Base-by-base conservation (phyloP, 2,113 vertebrate species). In the Cercopithecus mona region DNA sequence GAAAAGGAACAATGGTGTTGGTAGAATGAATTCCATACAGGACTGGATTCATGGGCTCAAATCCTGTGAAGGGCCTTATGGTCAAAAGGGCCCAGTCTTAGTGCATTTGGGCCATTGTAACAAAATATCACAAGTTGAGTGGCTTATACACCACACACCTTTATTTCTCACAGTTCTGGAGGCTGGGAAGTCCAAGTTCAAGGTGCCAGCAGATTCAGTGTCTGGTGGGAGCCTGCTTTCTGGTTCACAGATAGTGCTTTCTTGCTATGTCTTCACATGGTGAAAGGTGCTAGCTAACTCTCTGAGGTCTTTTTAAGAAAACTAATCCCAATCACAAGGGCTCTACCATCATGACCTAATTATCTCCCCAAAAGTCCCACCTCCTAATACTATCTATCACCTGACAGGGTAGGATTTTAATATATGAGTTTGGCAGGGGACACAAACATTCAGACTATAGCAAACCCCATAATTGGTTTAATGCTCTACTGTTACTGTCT, bases 51-150 rank as follows among this genome's bases (percentile, higher is more conserved):
- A 20, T 66, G 38, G 57, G 8, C 32, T 17, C 25, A 22, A 3
- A 50, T 11, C 8, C n/a, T 6, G 14, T n/a, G 2, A 3, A 50
- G 18, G 20, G 27, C 2, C 32, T 64, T 40, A 8, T 5, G 2
- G 1, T n/a, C 9, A 43, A 79, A 90, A 83, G 48, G 35, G 55
- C 30, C 0, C 7, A 25, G 10, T n/a, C 23, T 72, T 72, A 16
- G 12, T 50, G 7, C 48, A 3, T 35, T 32, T 12, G n/a, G 8
- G 13, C 16, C 27, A 9, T 10, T 79, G 4, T 27, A 57, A 45
- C 1, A 50, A 55, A 66, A 8, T 66, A 43, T 4, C 4, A n/a
- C 43, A 35, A 78, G 35, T n/a, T 79, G 4, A 3, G 9, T 25
- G 30, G 1, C 18, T n/a, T 52, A 27, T 3, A 87, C 18, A 45